A percentile compares a stretch with the other conserved stretches of the same genome.
phyloP scores from a whole-genome alignment of 2,113 vertebrate genomes.

The Melanocharis versteri region DNA sequence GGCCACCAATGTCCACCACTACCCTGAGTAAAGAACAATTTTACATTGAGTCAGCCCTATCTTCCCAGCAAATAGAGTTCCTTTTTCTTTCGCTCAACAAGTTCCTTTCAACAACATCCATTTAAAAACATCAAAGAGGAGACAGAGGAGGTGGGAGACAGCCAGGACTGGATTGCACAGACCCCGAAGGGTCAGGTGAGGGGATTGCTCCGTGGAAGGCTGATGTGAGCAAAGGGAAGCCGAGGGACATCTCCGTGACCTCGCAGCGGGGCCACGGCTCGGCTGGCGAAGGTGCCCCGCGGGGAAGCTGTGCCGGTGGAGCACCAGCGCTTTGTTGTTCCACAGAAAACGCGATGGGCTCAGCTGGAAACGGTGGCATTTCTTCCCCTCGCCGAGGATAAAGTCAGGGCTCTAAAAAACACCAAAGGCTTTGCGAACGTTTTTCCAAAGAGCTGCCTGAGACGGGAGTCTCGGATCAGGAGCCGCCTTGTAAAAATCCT shows the following conservation, averaged over 20 bases:
- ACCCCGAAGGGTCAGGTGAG: conserved; percentile 58
- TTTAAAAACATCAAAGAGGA: conserved; percentile 64
- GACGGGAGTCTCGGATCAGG: conserved; percentile 15
- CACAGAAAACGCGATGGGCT: conserved; percentile 10
- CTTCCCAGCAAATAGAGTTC: not conserved
- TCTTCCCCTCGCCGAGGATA: not conserved
- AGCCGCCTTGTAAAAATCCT: not conserved
- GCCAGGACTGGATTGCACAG: not conserved
- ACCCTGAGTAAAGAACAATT: not conserved
- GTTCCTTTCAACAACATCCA: conserved; percentile 33
- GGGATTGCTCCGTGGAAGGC: conserved; percentile 31
- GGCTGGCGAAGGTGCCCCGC: conserved; percentile 41
- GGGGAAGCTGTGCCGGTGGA: not conserved
- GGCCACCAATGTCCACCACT: not conserved
- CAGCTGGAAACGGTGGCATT: conserved; percentile 55
- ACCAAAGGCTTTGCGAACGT: conserved; percentile 26
- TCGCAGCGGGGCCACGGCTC: not conserved
- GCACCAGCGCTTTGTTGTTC: conserved; percentile 51
- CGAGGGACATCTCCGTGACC: conserved; percentile 22
- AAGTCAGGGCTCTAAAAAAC: conserved; percentile 32
- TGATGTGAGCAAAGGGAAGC: not conserved
- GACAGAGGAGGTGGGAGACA: not conserved
- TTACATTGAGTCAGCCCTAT: not conserved
- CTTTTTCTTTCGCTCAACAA: not conserved
- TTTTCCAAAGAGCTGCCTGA: not conserved